These are phyloP conservation scores for Mungos mungo DNA, from an alignment of 2,113 vertebrate species.

Conservation along the genomic window DNA sequence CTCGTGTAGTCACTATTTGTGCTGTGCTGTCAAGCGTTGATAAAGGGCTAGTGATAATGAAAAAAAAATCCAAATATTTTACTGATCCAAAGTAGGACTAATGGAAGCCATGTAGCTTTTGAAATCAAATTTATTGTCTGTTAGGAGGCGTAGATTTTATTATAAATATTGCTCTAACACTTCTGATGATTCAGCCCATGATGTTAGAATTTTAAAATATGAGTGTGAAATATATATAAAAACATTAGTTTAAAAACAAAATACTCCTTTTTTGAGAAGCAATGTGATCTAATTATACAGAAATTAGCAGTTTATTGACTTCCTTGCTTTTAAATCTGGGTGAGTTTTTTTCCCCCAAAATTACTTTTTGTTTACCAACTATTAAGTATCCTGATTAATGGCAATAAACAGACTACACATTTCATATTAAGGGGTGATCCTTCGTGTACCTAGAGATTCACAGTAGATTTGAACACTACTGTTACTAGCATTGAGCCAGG, in stretches of 20 bases:
- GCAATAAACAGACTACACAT: neutral
- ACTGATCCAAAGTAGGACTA: neutral
- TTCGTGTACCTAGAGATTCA: neutral
- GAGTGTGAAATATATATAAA: conserved; percentile 17
- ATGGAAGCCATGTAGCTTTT: neutral
- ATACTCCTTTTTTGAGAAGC: neutral
- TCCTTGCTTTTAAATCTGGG: conserved; percentile 35
- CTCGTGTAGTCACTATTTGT: neutral
- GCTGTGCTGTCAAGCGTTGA: neutral
- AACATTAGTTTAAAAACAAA: neutral
- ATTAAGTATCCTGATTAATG: neutral
- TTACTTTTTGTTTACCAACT: conserved; percentile 1
- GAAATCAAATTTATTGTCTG: neutral
- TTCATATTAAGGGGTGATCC: neutral
- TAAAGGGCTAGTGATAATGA: neutral
- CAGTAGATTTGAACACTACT: neutral
- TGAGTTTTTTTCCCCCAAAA: neutral
- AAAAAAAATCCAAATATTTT: neutral
- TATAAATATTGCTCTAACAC: conserved; percentile 28
- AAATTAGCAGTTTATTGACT: neutral
- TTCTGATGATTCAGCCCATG: conserved; percentile 27
- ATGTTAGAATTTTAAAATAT: conserved; percentile 14
- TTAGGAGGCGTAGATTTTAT: neutral
- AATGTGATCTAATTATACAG: neutral
- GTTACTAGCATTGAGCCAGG: neutral